These are phyloP conservation scores for Ischnura elegans DNA, from an alignment of 2,888 invertebrate genomes.

Conservation along the genomic window DNA sequence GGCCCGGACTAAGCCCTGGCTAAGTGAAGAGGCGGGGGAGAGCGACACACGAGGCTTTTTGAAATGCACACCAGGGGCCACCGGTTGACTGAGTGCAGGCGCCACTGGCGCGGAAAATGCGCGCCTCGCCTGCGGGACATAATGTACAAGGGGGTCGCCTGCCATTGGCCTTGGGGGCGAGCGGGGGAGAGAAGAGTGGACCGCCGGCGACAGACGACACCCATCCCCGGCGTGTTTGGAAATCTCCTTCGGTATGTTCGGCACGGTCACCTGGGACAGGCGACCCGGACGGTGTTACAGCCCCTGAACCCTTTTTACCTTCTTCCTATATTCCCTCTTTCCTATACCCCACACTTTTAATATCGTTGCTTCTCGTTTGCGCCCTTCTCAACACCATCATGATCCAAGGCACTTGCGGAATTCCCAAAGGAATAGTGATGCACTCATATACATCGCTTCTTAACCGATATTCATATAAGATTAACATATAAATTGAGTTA, in stretches of 20 bases:
- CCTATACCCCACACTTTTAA: not conserved
- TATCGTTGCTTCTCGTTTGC: constrained; percentile 36
- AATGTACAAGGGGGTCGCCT: not conserved
- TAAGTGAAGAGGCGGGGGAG: not conserved
- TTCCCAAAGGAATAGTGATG: no score
- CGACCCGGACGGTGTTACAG: no score
- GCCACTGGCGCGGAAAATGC: not conserved
- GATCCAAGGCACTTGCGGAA: no score
- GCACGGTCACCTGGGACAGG: not conserved
- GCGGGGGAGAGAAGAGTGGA: not conserved
- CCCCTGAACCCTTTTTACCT: not conserved
- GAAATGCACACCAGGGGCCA: not conserved
- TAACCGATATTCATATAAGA: no score
- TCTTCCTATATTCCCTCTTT: not conserved
- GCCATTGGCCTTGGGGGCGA: not conserved
- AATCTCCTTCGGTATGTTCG: not conserved
- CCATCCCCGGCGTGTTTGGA: not conserved
- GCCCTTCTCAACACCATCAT: not conserved
- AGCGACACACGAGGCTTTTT: not conserved
- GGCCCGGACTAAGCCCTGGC: not conserved
- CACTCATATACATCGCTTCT: no score
- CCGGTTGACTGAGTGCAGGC: not conserved
- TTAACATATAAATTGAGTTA: no score
- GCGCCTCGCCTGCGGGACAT: not conserved
- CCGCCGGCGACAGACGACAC: no score